phyloP scores from a whole-genome alignment of 2,888 invertebrate genomes.

The Spisula solida region DNA sequence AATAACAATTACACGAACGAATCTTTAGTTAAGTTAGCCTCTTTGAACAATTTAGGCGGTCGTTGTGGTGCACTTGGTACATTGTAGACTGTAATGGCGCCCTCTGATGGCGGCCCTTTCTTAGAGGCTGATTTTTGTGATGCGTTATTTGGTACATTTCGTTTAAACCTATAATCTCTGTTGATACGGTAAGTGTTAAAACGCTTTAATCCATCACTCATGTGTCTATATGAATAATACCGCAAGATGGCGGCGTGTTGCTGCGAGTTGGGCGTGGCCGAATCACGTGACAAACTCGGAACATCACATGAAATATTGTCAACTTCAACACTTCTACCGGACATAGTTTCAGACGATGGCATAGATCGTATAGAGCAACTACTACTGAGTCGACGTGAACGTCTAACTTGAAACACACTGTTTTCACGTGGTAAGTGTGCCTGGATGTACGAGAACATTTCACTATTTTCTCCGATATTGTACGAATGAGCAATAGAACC shows the following conservation, averaged over 20 bases:
- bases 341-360: slow-evolving; percentile 59
- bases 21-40: slow-evolving; percentile 48
- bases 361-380: slow-evolving; percentile 59
- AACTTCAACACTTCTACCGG: slow-evolving; percentile 45
- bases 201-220: slow-evolving; percentile 60
- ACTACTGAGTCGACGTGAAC: slow-evolving; percentile 49
- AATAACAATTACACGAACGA: slow-evolving; percentile 63
- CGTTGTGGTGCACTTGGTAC: slow-evolving; percentile 44
- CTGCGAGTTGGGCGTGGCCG: slow-evolving; percentile 64
- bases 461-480: slow-evolving; percentile 78
- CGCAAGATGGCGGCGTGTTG: slow-evolving; percentile 68
- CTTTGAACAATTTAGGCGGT: slow-evolving; percentile 35
- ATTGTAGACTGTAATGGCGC: slow-evolving; percentile 42
- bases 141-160: slow-evolving; percentile 4
- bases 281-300: slow-evolving; percentile 47
- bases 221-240: slow-evolving; percentile 69
- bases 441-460: slow-evolving; percentile 79
- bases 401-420: slow-evolving; percentile 56
- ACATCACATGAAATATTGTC: slow-evolving; percentile 48
- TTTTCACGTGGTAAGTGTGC: slow-evolving; percentile 74
- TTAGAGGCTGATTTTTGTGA: slow-evolving; percentile 17
- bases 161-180: slow-evolving; percentile 37
- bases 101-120: background rate
- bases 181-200: slow-evolving; percentile 51
- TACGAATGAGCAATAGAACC: slow-evolving; percentile 81